Conservation (phyloP, 92 coral and sea anemone species). For the Porites evermanni region DNA sequence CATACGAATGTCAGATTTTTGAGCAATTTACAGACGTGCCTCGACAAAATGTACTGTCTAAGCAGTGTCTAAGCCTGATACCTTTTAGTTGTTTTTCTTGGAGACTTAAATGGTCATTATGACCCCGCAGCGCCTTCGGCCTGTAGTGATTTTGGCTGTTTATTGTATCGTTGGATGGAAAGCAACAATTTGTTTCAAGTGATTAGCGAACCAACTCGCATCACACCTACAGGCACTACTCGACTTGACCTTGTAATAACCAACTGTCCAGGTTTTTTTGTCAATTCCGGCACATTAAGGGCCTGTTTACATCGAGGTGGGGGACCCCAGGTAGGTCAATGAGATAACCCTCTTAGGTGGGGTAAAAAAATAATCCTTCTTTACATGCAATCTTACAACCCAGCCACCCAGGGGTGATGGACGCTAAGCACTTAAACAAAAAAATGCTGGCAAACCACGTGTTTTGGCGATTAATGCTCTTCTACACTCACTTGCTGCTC, state of each 20-base stretch:
- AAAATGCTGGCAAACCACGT: no score
- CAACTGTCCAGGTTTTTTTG: not conserved
- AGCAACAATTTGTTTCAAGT: not conserved
- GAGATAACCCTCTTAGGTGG: not conserved
- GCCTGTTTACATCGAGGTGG: not conserved
- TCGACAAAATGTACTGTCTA: not conserved
- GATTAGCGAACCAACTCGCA: not conserved
- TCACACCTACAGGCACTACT: not conserved
- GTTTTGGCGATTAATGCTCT: no score
- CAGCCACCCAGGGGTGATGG: no score
- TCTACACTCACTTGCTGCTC: no score
- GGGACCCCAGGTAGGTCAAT: not conserved
- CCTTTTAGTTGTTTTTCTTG: constrained; percentile 27
- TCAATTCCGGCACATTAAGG: not conserved
- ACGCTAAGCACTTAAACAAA: no score
- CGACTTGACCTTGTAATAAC: not conserved
- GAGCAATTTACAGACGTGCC: constrained; percentile 25
- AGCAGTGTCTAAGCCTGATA: constrained; percentile 7
- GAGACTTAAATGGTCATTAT: constrained; percentile 38
- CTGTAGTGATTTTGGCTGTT: constrained; percentile 27
- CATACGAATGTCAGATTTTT: constrained; percentile 22
- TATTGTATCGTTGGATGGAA: constrained; percentile 3
- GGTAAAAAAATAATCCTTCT: no score
- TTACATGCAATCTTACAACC: no score
- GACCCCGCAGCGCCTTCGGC: constrained; percentile 8